Evolutionary conservation across 1,140 invertebrate species (phyloP).

Genomic region (Chrysopa pallens): DNA sequence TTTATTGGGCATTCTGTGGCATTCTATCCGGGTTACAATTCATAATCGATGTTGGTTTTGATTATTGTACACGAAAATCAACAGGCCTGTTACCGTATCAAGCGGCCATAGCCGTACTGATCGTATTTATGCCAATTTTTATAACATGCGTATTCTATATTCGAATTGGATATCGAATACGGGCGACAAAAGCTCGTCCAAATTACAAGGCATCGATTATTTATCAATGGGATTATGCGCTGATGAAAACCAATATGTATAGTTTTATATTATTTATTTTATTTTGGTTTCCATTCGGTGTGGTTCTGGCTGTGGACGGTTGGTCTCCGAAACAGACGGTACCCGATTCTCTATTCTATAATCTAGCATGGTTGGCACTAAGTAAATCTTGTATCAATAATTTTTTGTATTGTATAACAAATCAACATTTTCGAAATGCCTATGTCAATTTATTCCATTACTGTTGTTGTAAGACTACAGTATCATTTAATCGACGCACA

Average conservation of each 20-base stretch:
- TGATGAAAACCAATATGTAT: slow-evolving; percentile 41
- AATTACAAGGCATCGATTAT: slow-evolving; percentile 40
- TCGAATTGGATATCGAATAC: slow-evolving; percentile 21
- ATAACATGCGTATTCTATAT: slow-evolving; percentile 31
- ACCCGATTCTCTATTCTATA: slow-evolving; percentile 35
- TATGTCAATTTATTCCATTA: slow-evolving; percentile 65
- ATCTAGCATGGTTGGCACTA: slow-evolving; percentile 46
- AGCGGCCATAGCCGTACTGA: slow-evolving; percentile 28
- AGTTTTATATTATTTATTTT: slow-evolving; percentile 42
- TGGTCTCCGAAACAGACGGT: slow-evolving; percentile 23
- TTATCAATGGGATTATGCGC: slow-evolving; percentile 42
- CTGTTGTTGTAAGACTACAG: slow-evolving; percentile 64
- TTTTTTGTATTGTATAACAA: slow-evolving; percentile 43
- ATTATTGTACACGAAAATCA: slow-evolving; percentile 35
- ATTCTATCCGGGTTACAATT: slow-evolving; percentile 32
- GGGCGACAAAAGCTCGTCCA: slow-evolving; percentile 23
- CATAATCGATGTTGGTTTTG: slow-evolving; percentile 33
- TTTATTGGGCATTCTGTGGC: slow-evolving; percentile 28
- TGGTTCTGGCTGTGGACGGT: slow-evolving; percentile 28
- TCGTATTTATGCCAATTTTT: slow-evolving; percentile 32
- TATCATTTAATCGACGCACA: slow-evolving; percentile 45
- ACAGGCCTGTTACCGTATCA: slow-evolving; percentile 28
- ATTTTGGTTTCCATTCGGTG: slow-evolving; percentile 50
- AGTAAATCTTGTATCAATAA: slow-evolving; percentile 49
- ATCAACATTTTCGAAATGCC: slow-evolving; percentile 51